Base-by-base conservation (phyloP, 2,113 vertebrate species). In the Connochaetes taurinus region DNA sequence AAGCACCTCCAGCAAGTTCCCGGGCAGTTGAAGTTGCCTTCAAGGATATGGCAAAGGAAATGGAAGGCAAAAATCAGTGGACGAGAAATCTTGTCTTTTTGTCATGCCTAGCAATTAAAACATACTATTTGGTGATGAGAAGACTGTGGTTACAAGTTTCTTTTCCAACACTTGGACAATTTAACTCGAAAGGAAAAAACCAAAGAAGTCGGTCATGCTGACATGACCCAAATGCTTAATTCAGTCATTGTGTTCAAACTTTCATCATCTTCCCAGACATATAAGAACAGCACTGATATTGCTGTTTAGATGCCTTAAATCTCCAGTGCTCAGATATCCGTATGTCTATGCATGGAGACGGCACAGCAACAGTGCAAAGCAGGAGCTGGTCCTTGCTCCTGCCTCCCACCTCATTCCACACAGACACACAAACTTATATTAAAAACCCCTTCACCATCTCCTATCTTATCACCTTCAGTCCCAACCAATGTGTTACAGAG, bases 51-150 rank as follows among this genome's bases (percentile, higher is more conserved):
- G 13, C 5, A 58, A 27, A 87, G 17, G 33, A 82, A 84, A 40
- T 1, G 14, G 36, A 74, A 91, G 23, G 31, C 8, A n/a, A 83
- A 82, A 52, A 53, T 21, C 21, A 13, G 40, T 33, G 81, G 60
- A 40, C 71, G 36, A 27, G 81, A 33, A 87, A 40, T 82, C 45
- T n/a, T 57, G 23, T 60, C 47, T 36, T 74, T 45, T 15, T 45
- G 86, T n/a, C 84, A 95, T 33, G 74, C 47, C 53, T 60, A 94
- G 60, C 60, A 94, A 97, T 87, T 94, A 97, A 62, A 83, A 96
- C 93, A 87, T 85, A 96, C 78, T 91, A 91, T 95, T 96, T 96
- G 71, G 47, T 94, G 47, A 95, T 84, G 91, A 98, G 45, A 60
- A 87, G 58, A 81, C 88, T 97, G 55, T 97, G 71, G 13, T 57